Evolutionary conservation across 2,113 vertebrate species (phyloP).

Genomic region (Cyanistes caeruleus): DNA sequence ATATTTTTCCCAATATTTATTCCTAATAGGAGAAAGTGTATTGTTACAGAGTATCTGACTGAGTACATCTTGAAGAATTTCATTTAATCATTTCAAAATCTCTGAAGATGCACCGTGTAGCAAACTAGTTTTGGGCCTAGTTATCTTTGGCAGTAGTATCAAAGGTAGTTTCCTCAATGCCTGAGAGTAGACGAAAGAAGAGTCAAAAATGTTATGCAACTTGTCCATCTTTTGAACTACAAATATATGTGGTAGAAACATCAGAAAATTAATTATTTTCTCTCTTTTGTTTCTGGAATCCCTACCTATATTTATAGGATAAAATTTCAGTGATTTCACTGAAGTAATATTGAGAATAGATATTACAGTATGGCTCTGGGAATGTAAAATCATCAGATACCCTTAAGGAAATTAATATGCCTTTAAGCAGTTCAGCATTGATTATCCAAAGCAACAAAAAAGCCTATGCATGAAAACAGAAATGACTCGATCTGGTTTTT

Average conservation of each 20-base stretch:
- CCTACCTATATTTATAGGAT: not conserved
- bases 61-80: not conserved
- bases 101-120: not conserved
- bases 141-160: not conserved
- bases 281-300: not conserved
- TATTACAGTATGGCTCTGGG: not conserved
- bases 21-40: not conserved
- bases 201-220: not conserved
- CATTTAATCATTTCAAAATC: not conserved
- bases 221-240: not conserved
- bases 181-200: not conserved
- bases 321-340: not conserved
- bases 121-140: not conserved
- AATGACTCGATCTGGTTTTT: not conserved
- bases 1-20: not conserved
- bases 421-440: not conserved
- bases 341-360: not conserved
- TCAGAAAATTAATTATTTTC: not conserved
- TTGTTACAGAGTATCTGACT: not conserved
- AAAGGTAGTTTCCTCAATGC: not conserved
- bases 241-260: not conserved
- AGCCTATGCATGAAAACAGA: not conserved
- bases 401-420: not conserved
- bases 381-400: not conserved
- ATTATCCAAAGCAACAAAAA: not conserved